These are phyloP conservation scores for Drosophila mettleri DNA, from an alignment of 2,888 invertebrate genomes.

Conservation along the genomic window DNA sequence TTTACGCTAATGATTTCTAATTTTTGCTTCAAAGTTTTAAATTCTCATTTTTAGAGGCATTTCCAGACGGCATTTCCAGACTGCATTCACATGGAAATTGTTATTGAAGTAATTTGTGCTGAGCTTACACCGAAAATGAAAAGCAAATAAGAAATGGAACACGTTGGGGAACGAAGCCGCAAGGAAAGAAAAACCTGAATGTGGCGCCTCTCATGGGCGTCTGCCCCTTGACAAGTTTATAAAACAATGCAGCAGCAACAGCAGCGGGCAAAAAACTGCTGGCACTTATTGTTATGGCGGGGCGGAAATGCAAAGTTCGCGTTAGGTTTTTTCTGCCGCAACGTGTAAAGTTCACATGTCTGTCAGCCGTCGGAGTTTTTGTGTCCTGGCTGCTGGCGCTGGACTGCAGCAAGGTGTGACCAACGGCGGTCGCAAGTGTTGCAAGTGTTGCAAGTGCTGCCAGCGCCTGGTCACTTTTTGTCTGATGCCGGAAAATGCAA, in stretches of 20 bases:
- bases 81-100: slow-evolving; percentile 36
- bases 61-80: no score
- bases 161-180: no score
- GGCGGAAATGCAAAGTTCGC: slow-evolving; percentile 72
- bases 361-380: slow-evolving; percentile 60
- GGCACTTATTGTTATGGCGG: slow-evolving; percentile 28
- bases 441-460: slow-evolving; percentile 51
- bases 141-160: no score
- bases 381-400: slow-evolving; percentile 19
- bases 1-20: slow-evolving; percentile 32
- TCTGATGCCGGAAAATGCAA: slow-evolving; percentile 65
- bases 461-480: slow-evolving; percentile 38
- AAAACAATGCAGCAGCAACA: slow-evolving; percentile 55
- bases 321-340: slow-evolving; percentile 38
- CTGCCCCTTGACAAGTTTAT: slow-evolving; percentile 55
- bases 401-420: slow-evolving; percentile 52
- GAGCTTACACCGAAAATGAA: slow-evolving; percentile 1
- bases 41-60: neutral
- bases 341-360: slow-evolving; percentile 70
- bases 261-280: slow-evolving; percentile 12
- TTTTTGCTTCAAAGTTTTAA: neutral
- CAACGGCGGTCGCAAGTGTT: slow-evolving; percentile 38
- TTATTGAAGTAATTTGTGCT: slow-evolving; percentile 20
- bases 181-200: slow-evolving; percentile 28
- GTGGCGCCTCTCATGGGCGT: slow-evolving; percentile 55